phyloP scores from a whole-genome alignment of 2,888 invertebrate genomes.

The Agrochola lota region DNA sequence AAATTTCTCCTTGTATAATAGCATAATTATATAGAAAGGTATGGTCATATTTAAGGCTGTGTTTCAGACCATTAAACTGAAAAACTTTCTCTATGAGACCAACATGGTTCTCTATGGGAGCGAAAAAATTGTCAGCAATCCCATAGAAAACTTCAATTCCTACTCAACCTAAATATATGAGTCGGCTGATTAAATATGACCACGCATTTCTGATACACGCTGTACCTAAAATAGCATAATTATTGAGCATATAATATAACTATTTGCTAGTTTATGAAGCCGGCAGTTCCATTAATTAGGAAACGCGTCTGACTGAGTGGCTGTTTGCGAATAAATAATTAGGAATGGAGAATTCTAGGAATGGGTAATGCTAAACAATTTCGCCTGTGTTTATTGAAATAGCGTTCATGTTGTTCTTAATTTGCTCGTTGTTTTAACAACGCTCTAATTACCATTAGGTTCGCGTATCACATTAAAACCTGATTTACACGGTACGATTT shows the following conservation, averaged over 20 bases:
- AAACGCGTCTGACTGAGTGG: conserved; percentile 35
- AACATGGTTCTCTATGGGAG: too few relatives aligned
- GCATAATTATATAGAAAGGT: too few relatives aligned
- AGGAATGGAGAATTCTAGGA: conserved; percentile 6
- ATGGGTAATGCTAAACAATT: neutral
- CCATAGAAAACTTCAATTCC: too few relatives aligned
- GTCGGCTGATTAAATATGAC: neutral
- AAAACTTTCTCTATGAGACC: too few relatives aligned
- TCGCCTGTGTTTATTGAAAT: neutral
- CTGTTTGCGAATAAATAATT: conserved; percentile 42
- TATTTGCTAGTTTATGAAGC: conserved; percentile 31
- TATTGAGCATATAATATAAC: conserved; percentile 16
- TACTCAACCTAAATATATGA: too few relatives aligned
- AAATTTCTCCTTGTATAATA: too few relatives aligned
- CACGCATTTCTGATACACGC: neutral
- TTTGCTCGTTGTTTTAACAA: neutral
- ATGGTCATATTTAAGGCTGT: too few relatives aligned
- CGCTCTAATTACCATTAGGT: neutral
- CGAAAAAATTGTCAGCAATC: too few relatives aligned
- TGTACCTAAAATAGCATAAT: neutral
- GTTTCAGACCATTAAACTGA: too few relatives aligned
- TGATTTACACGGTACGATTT: too few relatives aligned
- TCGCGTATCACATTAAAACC: neutral
- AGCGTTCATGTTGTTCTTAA: conserved; percentile 2
- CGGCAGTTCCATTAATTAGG: conserved; percentile 24